Base-by-base conservation (phyloP, 2,888 invertebrate genomes). In the Aporophyla nigra region DNA sequence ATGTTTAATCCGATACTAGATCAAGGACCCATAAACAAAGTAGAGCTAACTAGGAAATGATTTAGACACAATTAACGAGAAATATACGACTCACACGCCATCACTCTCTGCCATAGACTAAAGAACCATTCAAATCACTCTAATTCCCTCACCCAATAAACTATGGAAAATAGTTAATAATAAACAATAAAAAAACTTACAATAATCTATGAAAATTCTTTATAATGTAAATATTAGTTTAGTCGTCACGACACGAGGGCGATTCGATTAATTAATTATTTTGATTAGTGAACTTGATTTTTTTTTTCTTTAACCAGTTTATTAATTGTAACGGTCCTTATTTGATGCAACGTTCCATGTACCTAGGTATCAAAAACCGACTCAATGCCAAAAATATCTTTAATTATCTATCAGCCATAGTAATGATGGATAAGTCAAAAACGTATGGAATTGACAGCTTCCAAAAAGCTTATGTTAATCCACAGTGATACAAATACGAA, bases 111-210 rank as follows among this genome's bases (percentile, higher is more conserved):
- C 71, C 76, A 79, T 78, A 74, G 54, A 61, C 74, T 77, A 76
- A 80, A 78, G 72, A 80, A 79, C 74, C 74, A 71, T 84, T 91
- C 86, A 88, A 88, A 92, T 92, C 89, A 90, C 78, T 84, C 82
- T 89, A 89, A 91, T 91, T 87, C 90, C 86, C 78, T 76, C 79
- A 86, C 74, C 85, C 86, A 86, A 86, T 91, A 91, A 93, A 91
- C 86, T 85, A 85, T 85, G 76, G 84, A 86, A 85, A 86, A 89
- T 89, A 87, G 88, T 89, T 89, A 89, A 91, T 91, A 91, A 92
- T 91, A 90, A 90, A 91, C 88, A 91, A 91, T 92, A 92, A 92
- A 91, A 91, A 82, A 90, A 89, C 85, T 82, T 79, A 90, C 88
- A 91, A 92, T 91, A 92, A 90, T 87, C 87, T 85, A 90, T 90